A percentile compares a stretch with the other conserved stretches of the same genome.
phyloP scores from a whole-genome alignment of 1,140 invertebrate species.

The Drosophila kurseongensis region DNA sequence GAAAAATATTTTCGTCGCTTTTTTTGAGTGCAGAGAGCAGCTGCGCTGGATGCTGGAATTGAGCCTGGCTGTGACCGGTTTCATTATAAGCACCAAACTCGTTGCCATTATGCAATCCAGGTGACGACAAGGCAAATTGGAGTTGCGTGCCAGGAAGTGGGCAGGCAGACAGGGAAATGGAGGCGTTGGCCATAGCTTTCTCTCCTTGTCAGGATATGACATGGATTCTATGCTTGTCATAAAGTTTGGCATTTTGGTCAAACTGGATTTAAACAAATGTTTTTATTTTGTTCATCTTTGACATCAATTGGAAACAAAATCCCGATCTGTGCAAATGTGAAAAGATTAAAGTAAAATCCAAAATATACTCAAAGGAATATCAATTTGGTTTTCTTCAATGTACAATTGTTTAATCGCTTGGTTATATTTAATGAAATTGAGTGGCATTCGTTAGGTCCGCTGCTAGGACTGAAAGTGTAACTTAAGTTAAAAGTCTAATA shows the following conservation, averaged over 20 bases:
- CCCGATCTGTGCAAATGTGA: slow-evolving; percentile 2
- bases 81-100: slow-evolving; percentile 64
- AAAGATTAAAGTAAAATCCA: neutral
- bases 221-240: slow-evolving; percentile 16
- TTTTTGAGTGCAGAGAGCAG: slow-evolving; percentile 45
- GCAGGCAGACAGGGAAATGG: slow-evolving; percentile 46
- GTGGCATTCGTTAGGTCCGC: neutral
- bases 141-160: slow-evolving; percentile 77
- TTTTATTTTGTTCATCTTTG: neutral
- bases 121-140: slow-evolving; percentile 77
- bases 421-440: neutral
- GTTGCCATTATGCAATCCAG: slow-evolving; percentile 75
- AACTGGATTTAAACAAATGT: neutral
- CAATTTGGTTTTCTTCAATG: too few relatives aligned
- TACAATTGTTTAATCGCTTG: too few relatives aligned
- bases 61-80: slow-evolving; percentile 64
- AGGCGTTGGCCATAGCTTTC: slow-evolving; percentile 40
- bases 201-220: slow-evolving; percentile 10
- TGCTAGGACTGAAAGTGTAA: neutral
- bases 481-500: neutral
- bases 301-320: neutral
- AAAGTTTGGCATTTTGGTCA: neutral
- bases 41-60: slow-evolving; percentile 45
- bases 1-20: slow-evolving; percentile 42
- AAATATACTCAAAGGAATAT: too few relatives aligned